Percentiles rank a stretch among this genome's conserved stretches.
phyloP scores from a whole-genome alignment of 2,113 vertebrate genomes.

The Crotophaga sulcirostris region DNA sequence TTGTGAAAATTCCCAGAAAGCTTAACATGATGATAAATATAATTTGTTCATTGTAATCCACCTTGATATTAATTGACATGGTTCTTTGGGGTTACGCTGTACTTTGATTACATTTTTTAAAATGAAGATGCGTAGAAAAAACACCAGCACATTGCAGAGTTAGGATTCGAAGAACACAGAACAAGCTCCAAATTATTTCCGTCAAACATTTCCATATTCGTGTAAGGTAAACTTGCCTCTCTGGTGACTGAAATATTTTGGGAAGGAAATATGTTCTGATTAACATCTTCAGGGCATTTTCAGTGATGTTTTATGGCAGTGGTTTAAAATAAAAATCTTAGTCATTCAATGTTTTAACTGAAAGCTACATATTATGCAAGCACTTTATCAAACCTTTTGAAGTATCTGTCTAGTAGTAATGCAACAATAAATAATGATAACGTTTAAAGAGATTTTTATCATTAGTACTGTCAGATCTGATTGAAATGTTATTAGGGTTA shows the following conservation, averaged over 20 bases:
- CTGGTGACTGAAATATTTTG: background rate
- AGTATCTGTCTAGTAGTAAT: background rate
- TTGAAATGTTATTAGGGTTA: background rate
- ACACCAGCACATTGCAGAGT: background rate
- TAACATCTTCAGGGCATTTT: conserved; percentile 3
- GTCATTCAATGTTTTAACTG: background rate
- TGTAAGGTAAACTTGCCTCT: background rate
- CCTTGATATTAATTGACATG: background rate
- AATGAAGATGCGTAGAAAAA: background rate
- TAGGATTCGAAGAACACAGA: background rate
- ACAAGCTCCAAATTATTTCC: background rate
- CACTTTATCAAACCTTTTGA: background rate
- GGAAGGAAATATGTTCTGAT: background rate
- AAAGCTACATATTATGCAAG: background rate
- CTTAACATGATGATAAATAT: background rate
- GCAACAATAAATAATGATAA: background rate
- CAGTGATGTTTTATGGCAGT: background rate
- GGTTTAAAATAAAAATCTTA: conserved; percentile 38
- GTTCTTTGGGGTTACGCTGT: background rate
- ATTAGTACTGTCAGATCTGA: background rate
- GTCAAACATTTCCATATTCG: background rate
- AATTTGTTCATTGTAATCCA: background rate
- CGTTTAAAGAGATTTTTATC: background rate
- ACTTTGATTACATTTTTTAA: background rate
- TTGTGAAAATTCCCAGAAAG: background rate